Evolutionary conservation across 2,113 vertebrate species (phyloP).

Genomic region (Carettochelys insculpta): DNA sequence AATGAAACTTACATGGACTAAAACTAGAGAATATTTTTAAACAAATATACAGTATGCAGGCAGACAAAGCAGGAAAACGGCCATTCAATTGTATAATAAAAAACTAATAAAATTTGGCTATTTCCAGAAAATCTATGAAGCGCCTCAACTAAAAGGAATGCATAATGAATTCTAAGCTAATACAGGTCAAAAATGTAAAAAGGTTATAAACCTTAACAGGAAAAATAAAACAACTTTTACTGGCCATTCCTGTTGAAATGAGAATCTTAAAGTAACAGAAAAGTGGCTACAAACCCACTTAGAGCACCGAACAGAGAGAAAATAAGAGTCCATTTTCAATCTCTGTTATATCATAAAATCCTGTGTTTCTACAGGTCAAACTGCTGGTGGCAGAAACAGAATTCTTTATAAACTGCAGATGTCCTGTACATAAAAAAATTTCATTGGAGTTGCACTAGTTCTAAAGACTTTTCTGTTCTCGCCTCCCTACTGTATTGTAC

Average conservation of each 20-base stretch:
- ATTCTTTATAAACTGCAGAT: conserved; percentile 85
- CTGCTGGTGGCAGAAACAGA: conserved; percentile 88
- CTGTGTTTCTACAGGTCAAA: conserved; percentile 84
- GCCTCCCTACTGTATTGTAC: conserved; percentile 76
- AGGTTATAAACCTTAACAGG: conserved; percentile 86
- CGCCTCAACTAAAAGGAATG: conserved; percentile 94
- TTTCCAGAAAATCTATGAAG: conserved; percentile 83
- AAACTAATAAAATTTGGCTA: conserved; percentile 82
- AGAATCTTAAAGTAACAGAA: conserved; percentile 86
- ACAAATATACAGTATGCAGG: conserved; percentile 88
- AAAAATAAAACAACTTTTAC: conserved; percentile 85
- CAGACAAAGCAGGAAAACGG: conserved; percentile 85
- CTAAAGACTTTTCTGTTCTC: conserved; percentile 85
- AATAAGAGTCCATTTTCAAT: conserved; percentile 81
- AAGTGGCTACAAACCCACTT: conserved; percentile 85
- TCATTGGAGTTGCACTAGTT: conserved; percentile 79
- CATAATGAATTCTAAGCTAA: conserved; percentile 90
- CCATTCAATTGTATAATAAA: conserved; percentile 80
- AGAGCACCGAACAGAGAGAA: conserved; percentile 89
- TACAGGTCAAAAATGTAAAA: conserved; percentile 86
- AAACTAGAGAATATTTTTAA: conserved; percentile 85
- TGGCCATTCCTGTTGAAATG: conserved; percentile 91
- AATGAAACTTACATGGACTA: conserved; percentile 85
- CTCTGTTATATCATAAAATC: conserved; percentile 86
- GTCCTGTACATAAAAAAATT: conserved; percentile 81